phyloP scores from a whole-genome alignment of 2,113 vertebrate species.

The Corythaixoides concolor region DNA sequence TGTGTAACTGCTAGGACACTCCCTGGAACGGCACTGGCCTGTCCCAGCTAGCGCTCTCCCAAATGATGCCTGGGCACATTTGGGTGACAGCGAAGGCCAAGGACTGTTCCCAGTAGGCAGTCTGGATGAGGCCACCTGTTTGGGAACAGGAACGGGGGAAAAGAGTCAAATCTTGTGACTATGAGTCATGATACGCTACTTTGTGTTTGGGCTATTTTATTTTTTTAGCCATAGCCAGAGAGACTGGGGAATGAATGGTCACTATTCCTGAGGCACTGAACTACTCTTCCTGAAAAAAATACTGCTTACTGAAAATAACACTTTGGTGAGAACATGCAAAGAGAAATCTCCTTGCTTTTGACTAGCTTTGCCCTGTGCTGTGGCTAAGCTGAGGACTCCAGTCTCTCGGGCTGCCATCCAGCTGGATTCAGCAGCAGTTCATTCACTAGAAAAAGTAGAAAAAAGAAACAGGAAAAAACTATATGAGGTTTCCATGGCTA shows the following conservation, averaged over 20 bases:
- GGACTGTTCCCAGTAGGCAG: not conserved
- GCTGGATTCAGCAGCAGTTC: constrained; percentile 11
- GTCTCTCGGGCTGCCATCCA: constrained; percentile 25
- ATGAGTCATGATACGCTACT: not conserved
- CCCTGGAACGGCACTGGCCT: not conserved
- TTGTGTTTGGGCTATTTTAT: not conserved
- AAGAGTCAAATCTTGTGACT: not conserved
- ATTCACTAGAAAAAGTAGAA: constrained; percentile 47
- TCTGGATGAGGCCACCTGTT: constrained; percentile 18
- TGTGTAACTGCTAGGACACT: not conserved
- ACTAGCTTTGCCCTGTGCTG: not conserved
- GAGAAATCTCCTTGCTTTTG: not conserved
- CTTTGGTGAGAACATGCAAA: not conserved
- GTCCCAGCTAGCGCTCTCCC: not conserved
- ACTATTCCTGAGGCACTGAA: not conserved
- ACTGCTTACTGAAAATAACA: not conserved
- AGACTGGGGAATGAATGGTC: not conserved
- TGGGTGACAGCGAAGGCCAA: not conserved
- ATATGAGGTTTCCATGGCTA: constrained; percentile 66
- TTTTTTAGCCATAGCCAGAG: not conserved
- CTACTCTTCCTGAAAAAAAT: not conserved
- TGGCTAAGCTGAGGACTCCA: not conserved
- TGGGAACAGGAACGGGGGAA: not conserved
- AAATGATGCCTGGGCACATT: not conserved
- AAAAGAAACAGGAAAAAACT: constrained; percentile 63